Conservation (phyloP, 2,797 vertebrate genomes). For the Chlorospingus semifuscus region DNA sequence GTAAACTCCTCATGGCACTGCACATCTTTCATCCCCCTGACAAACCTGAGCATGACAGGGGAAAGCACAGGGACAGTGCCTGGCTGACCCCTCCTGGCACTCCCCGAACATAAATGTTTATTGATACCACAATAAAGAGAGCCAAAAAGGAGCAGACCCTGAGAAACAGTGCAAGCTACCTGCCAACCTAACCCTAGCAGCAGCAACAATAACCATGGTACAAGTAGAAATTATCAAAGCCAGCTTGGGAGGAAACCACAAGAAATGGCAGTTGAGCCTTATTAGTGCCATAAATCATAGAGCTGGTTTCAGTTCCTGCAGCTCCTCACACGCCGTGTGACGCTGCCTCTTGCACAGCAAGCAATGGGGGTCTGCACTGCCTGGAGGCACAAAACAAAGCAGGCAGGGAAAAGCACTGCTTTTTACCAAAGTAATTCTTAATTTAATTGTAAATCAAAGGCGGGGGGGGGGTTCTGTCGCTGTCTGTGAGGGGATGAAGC, state of each 20-base stretch:
- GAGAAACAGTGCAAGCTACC: constrained; percentile 14
- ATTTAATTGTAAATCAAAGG: constrained; percentile 67
- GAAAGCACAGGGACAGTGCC: neutral
- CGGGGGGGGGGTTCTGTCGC: neutral
- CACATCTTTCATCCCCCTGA: neutral
- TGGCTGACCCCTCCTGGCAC: neutral
- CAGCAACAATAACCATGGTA: constrained; percentile 26
- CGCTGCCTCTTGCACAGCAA: constrained; percentile 41
- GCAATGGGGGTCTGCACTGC: constrained; percentile 53
- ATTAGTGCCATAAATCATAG: constrained; percentile 77
- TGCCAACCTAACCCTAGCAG: constrained; percentile 14
- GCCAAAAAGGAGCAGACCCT: neutral
- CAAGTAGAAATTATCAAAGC: constrained; percentile 54
- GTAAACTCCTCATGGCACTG: neutral
- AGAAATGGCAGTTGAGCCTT: constrained; percentile 70
- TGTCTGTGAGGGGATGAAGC: neutral
- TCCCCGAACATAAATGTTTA: neutral
- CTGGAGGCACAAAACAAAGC: constrained; percentile 45
- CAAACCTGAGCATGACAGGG: neutral
- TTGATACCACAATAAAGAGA: neutral
- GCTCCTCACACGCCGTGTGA: constrained; percentile 45
- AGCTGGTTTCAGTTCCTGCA: constrained; percentile 58
- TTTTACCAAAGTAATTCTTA: constrained; percentile 62
- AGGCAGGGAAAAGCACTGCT: neutral
- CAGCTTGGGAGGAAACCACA: constrained; percentile 71